Percentiles rank a stretch among this genome's conserved stretches.
Conservation (phyloP, 2,888 invertebrate genomes). For the Monochamus alternatus region DNA sequence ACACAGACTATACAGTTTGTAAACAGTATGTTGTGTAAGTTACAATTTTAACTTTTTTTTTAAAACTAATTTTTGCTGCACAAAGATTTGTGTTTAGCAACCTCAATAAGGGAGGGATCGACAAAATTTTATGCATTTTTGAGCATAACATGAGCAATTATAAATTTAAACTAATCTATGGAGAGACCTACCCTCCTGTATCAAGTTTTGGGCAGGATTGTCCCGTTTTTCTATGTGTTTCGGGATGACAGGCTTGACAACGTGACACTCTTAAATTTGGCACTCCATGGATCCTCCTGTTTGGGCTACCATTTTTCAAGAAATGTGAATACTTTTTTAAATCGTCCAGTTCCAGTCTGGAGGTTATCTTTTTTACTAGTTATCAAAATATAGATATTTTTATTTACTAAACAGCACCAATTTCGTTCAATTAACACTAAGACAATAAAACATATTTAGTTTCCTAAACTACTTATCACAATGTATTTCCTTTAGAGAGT, state of each 20-base stretch:
- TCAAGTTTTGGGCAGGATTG: conserved; percentile 71
- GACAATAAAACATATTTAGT: conserved; percentile 20
- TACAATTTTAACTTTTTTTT: too few relatives aligned
- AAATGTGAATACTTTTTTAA: conserved; percentile 61
- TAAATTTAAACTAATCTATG: too few relatives aligned
- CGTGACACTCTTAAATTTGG: conserved; percentile 61
- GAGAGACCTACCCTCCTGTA: conserved; percentile 65
- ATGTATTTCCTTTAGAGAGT: conserved; percentile 40
- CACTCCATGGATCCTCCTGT: conserved; percentile 53
- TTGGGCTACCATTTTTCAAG: conserved; percentile 60
- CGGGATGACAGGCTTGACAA: conserved; percentile 66
- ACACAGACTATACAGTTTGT: too few relatives aligned
- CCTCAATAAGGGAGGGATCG: too few relatives aligned
- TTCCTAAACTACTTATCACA: conserved; percentile 44
- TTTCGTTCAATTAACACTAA: conserved; percentile 20
- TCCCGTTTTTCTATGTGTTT: conserved; percentile 69
- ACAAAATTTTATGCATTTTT: not conserved
- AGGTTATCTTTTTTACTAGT: conserved; percentile 41
- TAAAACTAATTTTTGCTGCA: too few relatives aligned
- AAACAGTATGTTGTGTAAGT: too few relatives aligned
- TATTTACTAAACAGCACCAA: conserved; percentile 45
- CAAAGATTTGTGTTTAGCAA: too few relatives aligned
- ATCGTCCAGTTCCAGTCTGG: conserved; percentile 68
- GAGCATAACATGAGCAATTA: not conserved
- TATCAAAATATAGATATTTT: conserved; percentile 35